A percentile compares a stretch with the other conserved stretches of the same genome.
Conservation (phyloP, 2,888 invertebrate genomes). For the Oligia latruncula region DNA sequence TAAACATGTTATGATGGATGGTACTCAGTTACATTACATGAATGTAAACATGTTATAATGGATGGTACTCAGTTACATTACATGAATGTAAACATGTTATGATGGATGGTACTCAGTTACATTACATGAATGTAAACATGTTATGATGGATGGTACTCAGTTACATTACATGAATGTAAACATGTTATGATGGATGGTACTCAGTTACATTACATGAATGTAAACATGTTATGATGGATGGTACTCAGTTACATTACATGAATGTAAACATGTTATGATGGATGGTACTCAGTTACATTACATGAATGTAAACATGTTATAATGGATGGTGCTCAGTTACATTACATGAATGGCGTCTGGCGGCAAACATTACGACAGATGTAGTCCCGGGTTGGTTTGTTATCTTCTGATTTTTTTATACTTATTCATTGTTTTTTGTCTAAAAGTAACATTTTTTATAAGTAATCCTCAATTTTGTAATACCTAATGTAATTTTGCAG, state of each 20-base stretch:
- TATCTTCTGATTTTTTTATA: not conserved
- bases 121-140: not conserved
- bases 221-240: too few relatives aligned
- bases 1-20: too few relatives aligned
- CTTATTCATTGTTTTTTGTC: not conserved
- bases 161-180: not conserved
- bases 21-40: not conserved
- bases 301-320: conserved; percentile 3
- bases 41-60: not conserved
- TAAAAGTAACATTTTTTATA: not conserved
- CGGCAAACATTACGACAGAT: not conserved
- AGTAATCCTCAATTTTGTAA: not conserved
- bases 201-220: not conserved
- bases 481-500: not conserved
- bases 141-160: too few relatives aligned
- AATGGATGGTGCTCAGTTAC: not conserved
- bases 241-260: not conserved
- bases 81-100: not conserved
- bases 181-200: too few relatives aligned
- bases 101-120: not conserved
- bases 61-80: not conserved
- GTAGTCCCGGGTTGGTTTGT: not conserved
- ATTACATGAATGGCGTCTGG: not conserved
- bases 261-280: not conserved
- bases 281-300: too few relatives aligned